These are phyloP conservation scores for Theocolax elegans DNA, from an alignment of 1,140 invertebrate species.

Conservation along the genomic window DNA sequence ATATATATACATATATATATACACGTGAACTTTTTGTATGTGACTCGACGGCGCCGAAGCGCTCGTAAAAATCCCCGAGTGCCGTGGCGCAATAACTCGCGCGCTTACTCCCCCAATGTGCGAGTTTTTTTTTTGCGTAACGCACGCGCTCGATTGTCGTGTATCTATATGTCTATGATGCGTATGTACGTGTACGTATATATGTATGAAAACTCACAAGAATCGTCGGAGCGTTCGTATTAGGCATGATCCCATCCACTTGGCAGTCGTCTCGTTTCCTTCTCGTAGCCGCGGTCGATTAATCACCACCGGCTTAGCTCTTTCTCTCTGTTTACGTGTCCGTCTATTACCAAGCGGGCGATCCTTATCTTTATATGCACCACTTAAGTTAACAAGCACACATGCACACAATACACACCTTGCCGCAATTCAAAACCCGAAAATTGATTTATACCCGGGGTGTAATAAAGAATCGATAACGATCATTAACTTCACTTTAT, in stretches of 20 bases:
- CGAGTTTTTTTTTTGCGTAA: too few species aligned
- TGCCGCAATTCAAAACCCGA: too few species aligned
- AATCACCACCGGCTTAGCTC: conserved; percentile 3
- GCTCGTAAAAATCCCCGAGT: conserved; percentile 15
- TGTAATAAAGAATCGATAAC: too few species aligned
- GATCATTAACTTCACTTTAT: too few species aligned
- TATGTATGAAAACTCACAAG: conserved; percentile 25
- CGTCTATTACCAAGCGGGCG: background rate
- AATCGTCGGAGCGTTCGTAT: background rate
- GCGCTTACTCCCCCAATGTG: background rate
- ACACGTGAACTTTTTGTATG: background rate
- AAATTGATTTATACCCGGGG: too few species aligned
- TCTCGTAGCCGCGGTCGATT: background rate
- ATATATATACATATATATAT: background rate
- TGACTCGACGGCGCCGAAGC: background rate
- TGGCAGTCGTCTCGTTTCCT: background rate
- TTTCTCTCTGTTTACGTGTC: background rate
- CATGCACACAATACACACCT: background rate
- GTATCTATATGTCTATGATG: too few species aligned
- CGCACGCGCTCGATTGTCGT: too few species aligned
- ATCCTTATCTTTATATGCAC: conserved; percentile 9
- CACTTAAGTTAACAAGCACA: background rate
- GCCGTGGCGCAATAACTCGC: background rate
- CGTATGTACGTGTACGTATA: too few species aligned
- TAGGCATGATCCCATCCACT: background rate